phyloP scores from a whole-genome alignment of 2,797 vertebrate species.

The Semotilus atromaculatus region DNA sequence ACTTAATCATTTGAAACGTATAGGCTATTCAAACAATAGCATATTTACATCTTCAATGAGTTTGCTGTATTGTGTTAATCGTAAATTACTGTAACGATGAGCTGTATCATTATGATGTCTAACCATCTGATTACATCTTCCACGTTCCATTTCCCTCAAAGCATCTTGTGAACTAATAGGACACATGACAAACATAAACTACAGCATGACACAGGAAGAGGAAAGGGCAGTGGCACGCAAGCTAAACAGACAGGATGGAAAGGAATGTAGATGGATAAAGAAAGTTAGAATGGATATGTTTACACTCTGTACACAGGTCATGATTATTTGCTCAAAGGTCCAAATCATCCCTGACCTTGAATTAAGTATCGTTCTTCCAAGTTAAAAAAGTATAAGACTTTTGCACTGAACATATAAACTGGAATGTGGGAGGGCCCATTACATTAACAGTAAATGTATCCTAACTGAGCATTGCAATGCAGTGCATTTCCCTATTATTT shows the following conservation, averaged over 20 bases:
- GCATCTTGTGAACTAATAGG: conserved; percentile 64
- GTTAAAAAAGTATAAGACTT: neutral
- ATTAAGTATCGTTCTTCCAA: neutral
- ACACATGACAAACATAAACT: conserved; percentile 29
- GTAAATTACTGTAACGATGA: conserved; percentile 63
- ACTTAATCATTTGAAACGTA: conserved; percentile 52
- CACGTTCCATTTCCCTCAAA: conserved; percentile 62
- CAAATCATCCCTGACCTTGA: neutral
- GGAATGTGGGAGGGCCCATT: neutral
- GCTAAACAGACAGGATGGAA: conserved; percentile 12
- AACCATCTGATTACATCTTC: conserved; percentile 52
- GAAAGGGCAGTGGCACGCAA: conserved; percentile 10
- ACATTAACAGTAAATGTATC: conserved; percentile 10
- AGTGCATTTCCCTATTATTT: conserved; percentile 22
- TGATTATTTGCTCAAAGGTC: conserved; percentile 35
- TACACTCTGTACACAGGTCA: conserved; percentile 12
- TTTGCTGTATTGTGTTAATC: conserved; percentile 55
- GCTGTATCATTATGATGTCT: conserved; percentile 64
- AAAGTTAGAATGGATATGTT: conserved; percentile 24
- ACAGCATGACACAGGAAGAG: conserved; percentile 37
- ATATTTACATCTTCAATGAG: conserved; percentile 53
- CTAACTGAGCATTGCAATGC: neutral
- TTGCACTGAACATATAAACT: conserved; percentile 11
- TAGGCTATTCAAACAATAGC: conserved; percentile 70
- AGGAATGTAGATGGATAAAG: conserved; percentile 17